Conservation (phyloP, 1,140 invertebrate species). For the Campoletis sonorensis region DNA sequence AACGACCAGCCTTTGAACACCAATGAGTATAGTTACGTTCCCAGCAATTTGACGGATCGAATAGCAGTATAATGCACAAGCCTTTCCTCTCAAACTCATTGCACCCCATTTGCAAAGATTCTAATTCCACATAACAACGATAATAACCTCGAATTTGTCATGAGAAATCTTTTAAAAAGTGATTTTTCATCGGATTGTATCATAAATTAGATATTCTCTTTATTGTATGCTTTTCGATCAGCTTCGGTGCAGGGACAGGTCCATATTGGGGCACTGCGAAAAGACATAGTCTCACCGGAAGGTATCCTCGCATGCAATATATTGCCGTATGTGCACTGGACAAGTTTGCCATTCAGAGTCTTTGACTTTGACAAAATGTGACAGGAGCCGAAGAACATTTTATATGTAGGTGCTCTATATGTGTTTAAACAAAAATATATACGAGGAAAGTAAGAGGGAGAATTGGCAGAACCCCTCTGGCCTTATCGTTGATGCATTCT, state of each 20-base stretch:
- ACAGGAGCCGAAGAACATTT: not conserved
- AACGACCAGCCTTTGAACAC: not conserved
- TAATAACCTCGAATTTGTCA: not conserved
- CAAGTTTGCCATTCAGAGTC: conserved; percentile 1
- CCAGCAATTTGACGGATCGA: conserved; percentile 5
- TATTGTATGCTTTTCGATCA: too few relatives aligned
- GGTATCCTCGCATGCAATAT: not conserved
- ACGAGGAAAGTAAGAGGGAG: not conserved
- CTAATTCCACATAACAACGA: not conserved
- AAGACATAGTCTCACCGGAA: not conserved
- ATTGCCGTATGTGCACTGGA: not conserved
- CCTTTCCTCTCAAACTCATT: not conserved
- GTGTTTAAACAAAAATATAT: too few relatives aligned
- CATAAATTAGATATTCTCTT: too few relatives aligned
- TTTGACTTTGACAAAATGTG: conserved; percentile 13
- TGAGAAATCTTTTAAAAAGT: too few relatives aligned
- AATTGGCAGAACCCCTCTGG: not conserved
- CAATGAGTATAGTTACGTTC: not conserved
- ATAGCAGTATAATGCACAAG: not conserved
- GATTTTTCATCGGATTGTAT: too few relatives aligned
- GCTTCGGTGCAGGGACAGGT: too few relatives aligned
- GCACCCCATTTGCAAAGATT: not conserved
- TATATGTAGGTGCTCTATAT: too few relatives aligned
- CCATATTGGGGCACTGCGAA: not conserved
- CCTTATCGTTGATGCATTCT: conserved; percentile 15